Conservation (phyloP, 2,797 vertebrate genomes). For the Aselliscus stoliczkanus region DNA sequence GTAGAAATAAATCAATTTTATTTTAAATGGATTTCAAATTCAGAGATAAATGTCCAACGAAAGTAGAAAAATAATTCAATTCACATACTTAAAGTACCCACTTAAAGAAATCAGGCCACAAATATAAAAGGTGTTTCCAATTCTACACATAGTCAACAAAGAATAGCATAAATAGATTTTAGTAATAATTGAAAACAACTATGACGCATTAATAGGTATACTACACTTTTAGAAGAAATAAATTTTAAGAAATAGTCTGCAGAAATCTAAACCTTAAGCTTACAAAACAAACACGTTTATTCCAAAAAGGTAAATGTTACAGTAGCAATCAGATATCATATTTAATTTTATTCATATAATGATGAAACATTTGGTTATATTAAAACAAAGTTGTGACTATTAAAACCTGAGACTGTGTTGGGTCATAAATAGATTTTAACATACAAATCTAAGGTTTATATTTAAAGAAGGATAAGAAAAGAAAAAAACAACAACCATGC, state of each 20-base stretch:
- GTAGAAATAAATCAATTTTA: neutral
- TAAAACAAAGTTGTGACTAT: neutral
- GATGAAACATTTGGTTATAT: neutral
- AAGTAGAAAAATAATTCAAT: neutral
- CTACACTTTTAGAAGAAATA: neutral
- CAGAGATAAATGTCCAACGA: neutral
- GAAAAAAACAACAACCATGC: neutral
- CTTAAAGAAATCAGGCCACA: slow-evolving; percentile 36
- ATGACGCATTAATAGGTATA: neutral
- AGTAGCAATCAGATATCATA: neutral
- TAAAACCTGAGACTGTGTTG: neutral
- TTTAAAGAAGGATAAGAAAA: neutral
- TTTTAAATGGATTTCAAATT: neutral
- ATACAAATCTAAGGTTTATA: neutral
- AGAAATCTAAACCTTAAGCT: slow-evolving; percentile 1
- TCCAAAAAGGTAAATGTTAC: neutral
- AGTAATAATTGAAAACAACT: neutral
- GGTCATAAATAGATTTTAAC: slow-evolving; percentile 15
- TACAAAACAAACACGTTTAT: neutral
- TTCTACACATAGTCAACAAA: neutral
- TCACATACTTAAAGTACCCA: neutral
- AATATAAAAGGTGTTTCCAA: slow-evolving; percentile 23
- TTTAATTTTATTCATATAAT: neutral
- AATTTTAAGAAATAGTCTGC: neutral
- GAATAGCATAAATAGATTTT: neutral